Evolutionary conservation across 2,888 invertebrate species (phyloP).

Genomic region (Pollenia amentaria): DNA sequence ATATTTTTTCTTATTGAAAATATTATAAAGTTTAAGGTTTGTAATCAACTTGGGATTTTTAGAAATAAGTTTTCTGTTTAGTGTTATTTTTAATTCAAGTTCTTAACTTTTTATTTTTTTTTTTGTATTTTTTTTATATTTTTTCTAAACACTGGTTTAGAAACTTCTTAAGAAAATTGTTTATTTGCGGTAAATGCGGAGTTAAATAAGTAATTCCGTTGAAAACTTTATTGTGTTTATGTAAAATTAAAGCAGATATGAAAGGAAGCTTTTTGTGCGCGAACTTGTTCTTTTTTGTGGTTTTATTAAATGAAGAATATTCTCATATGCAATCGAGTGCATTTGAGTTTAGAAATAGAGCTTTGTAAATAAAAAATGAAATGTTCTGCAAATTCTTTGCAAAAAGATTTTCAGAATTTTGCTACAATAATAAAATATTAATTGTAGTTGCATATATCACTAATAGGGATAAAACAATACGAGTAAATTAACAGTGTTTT

Average conservation of each 20-base stretch:
- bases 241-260: constrained; percentile 23
- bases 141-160: constrained; percentile 38
- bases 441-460: no score
- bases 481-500: no score
- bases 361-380: no score
- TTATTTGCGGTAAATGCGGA: constrained; percentile 24
- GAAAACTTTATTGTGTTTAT: constrained; percentile 15
- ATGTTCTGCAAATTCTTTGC: no score
- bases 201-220: background rate
- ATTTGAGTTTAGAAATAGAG: background rate
- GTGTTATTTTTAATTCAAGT: constrained; percentile 26
- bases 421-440: no score
- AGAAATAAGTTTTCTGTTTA: background rate
- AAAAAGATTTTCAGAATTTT: no score
- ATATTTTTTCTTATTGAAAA: background rate
- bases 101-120: background rate
- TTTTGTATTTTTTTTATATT: background rate
- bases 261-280: background rate
- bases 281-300: constrained; percentile 9
- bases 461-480: no score
- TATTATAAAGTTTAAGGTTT: constrained; percentile 18
- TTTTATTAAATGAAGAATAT: background rate
- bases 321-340: background rate
- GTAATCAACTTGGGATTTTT: constrained; percentile 33
- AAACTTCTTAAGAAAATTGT: constrained; percentile 47